Percentiles rank a stretch among this genome's conserved stretches.
Evolutionary conservation across 2,797 vertebrate species (phyloP).

Genomic region (Gadopsis marmoratus): DNA sequence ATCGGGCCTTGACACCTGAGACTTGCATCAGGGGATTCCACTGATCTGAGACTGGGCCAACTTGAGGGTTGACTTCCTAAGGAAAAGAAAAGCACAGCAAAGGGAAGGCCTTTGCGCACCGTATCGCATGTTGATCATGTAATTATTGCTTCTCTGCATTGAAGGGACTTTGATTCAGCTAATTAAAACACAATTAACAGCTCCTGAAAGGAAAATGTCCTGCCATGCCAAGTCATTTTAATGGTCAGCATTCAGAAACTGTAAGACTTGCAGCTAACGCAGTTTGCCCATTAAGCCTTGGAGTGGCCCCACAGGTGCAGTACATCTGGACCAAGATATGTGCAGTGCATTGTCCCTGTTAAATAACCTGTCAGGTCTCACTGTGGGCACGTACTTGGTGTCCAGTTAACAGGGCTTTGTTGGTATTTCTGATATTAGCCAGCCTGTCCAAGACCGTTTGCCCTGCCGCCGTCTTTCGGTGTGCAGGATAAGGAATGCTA

Average conservation of each 20-base stretch:
- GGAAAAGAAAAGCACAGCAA: not conserved
- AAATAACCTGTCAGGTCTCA: not conserved
- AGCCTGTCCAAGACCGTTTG: not conserved
- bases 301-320: not conserved
- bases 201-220: not conserved
- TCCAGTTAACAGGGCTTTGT: not conserved
- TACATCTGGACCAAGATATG: not conserved
- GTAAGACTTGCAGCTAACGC: not conserved
- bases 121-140: not conserved
- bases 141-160: not conserved
- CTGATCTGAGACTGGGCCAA: not conserved
- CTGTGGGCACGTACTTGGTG: not conserved
- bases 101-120: not conserved
- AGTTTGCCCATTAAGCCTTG: not conserved
- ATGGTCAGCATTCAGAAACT: constrained; percentile 15
- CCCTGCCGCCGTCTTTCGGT: not conserved
- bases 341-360: not conserved
- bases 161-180: not conserved
- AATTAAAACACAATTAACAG: not conserved
- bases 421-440: not conserved
- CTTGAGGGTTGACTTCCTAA: too few species aligned
- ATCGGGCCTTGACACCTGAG: not conserved
- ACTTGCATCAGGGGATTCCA: not conserved
- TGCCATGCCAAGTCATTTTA: not conserved
- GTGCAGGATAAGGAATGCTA: not conserved